Evolutionary conservation across 2,888 invertebrate species (phyloP).

Genomic region (Mesorhabditis spiculigera): DNA sequence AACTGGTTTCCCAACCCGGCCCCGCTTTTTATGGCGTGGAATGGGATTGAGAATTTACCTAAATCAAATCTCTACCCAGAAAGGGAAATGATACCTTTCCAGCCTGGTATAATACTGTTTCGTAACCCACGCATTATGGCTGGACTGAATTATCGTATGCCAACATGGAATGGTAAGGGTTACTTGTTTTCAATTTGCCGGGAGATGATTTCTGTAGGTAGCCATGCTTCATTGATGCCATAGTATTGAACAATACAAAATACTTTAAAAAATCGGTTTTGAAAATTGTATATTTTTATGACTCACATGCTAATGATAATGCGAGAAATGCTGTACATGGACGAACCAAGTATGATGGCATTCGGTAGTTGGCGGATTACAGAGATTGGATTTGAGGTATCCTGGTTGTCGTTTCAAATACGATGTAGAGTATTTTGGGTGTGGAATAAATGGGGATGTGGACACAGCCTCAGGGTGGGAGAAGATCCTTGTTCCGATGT

Average conservation of each 20-base stretch:
- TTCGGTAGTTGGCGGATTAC: no score
- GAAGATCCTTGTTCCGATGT: no score
- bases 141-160: not conserved
- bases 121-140: not conserved
- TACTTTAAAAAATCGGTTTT: not conserved
- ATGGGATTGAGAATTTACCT: not conserved
- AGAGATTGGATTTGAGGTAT: no score
- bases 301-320: no score
- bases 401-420: no score
- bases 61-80: not conserved
- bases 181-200: not conserved
- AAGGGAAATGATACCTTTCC: not conserved
- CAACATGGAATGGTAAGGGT: not conserved
- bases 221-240: constrained; percentile 1
- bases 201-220: not conserved
- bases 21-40: not conserved
- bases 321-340: no score
- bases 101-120: not conserved
- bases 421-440: no score
- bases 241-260: not conserved
- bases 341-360: no score
- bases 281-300: no score
- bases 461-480: no score
- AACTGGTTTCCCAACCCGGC: constrained; percentile 4
- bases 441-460: no score